These are phyloP conservation scores for Arctia plantaginis DNA, from an alignment of 2,888 invertebrate genomes.

Conservation along the genomic window DNA sequence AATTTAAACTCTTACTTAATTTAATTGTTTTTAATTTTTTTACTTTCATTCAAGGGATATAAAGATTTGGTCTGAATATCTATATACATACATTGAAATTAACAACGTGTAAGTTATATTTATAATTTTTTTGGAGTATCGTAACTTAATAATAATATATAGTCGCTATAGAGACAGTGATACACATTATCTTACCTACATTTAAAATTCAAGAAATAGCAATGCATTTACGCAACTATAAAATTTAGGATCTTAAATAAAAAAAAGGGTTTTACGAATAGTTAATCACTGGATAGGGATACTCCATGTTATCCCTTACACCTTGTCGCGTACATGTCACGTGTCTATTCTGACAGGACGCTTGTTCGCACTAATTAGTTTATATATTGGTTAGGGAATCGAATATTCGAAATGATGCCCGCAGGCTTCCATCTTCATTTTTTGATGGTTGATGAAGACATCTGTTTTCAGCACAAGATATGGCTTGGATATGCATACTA, in stretches of 20 bases:
- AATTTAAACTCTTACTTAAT: too few relatives aligned
- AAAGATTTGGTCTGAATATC: too few relatives aligned
- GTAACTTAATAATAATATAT: too few relatives aligned
- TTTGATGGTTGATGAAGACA: background rate
- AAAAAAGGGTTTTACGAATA: conserved; percentile 12
- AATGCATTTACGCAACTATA: background rate
- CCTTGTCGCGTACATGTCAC: conserved; percentile 43
- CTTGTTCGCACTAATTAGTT: conserved; percentile 58
- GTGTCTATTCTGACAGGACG: conserved; percentile 36
- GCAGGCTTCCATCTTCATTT: background rate
- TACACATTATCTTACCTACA: background rate
- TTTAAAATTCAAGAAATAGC: background rate
- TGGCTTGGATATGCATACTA: background rate
- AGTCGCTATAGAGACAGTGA: too few relatives aligned
- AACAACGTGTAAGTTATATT: too few relatives aligned
- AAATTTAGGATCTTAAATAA: background rate
- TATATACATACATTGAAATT: too few relatives aligned
- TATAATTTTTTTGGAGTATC: too few relatives aligned
- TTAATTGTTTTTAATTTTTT: too few relatives aligned
- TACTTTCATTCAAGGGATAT: too few relatives aligned
- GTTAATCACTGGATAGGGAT: conserved; percentile 31
- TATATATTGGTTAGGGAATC: conserved; percentile 49
- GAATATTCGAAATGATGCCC: conserved; percentile 23
- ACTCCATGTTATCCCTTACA: conserved; percentile 43
- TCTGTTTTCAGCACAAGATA: background rate